Conservation (phyloP, 2,797 vertebrate genomes). For the Peromyscus attwateri region DNA sequence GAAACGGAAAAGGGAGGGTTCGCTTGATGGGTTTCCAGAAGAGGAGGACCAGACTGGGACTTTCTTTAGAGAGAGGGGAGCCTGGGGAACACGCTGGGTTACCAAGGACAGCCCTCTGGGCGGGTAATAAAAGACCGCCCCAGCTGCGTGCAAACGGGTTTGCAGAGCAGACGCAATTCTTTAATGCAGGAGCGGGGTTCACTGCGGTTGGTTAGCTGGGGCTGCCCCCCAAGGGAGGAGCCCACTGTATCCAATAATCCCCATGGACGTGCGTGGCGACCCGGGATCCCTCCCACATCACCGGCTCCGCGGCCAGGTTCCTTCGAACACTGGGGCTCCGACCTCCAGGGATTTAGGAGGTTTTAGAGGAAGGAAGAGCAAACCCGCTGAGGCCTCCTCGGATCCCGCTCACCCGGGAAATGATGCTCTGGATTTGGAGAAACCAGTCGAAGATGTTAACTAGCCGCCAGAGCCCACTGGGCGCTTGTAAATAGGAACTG, state of each 20-base stretch:
- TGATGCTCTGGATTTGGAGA: background rate
- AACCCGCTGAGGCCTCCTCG: background rate
- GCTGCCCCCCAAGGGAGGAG: too few species aligned
- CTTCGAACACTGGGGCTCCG: background rate
- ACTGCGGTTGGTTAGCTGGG: background rate
- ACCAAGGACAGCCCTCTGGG: background rate
- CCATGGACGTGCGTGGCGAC: background rate
- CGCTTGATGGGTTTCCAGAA: background rate
- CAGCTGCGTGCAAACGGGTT: rapidly evolving
- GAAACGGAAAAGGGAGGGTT: background rate
- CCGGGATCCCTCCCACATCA: background rate
- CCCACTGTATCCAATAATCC: background rate
- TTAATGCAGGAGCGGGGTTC: background rate
- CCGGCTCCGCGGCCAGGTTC: too few species aligned
- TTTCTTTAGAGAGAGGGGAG: background rate
- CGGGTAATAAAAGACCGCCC: background rate
- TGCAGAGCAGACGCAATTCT: rapidly evolving
- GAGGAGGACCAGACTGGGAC: background rate
- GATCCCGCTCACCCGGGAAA: background rate
- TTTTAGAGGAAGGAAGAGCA: background rate
- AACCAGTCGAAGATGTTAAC: conserved; percentile 12
- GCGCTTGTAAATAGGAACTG: background rate
- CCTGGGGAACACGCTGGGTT: background rate
- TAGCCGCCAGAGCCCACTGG: background rate
- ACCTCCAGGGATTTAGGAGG: background rate